Evolutionary conservation across 2,888 invertebrate genomes (phyloP), one percentile per base, ranked within the genome.

Genomic region (Leucoma salicis): DNA sequence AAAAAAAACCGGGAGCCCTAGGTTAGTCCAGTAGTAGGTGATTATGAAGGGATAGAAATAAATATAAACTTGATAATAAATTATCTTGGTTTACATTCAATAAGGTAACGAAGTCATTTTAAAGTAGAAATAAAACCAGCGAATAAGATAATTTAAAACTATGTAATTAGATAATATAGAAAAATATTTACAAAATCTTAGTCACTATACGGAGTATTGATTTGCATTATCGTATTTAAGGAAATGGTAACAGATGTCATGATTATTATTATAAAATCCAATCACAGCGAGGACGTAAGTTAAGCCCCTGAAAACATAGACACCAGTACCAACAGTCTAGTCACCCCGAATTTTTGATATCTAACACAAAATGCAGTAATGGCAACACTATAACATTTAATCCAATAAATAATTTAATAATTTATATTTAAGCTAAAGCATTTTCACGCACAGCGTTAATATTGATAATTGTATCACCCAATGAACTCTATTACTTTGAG

Each of bases 101-200:
- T n/a, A n/a, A n/a, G n/a, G n/a, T n/a, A n/a, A n/a, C n/a, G n/a
- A n/a, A n/a, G n/a, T n/a, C n/a, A n/a, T n/a, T n/a, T n/a, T n/a
- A n/a, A n/a, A n/a, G n/a, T n/a, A n/a, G n/a, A 65, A 66, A 60
- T 57, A 71, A 67, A 66, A 37, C 47, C 37, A 43, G 10, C 4
- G 45, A 0, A 27, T 1, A 46, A 38, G 12, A 29, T 29, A 66
- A 66, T 68, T 63, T 66, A 71, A 65, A 52, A 61, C 74, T 76
- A 75, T 55, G 70, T 71, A 70, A 69, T 69, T 67, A 63, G 63
- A 59, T 49, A 68, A 7, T 61, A 21, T 66, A 61, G 63, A 76
- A 74, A 80, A 77, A 77, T 88, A 88, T 88, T 82, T 88, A 88
- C 88, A 88, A 86, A 78, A 76, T 57, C 74, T 79, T 79, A 70